These are phyloP conservation scores for Latrodectus hesperus DNA, from an alignment of 2,888 invertebrate species.

Conservation along the genomic window DNA sequence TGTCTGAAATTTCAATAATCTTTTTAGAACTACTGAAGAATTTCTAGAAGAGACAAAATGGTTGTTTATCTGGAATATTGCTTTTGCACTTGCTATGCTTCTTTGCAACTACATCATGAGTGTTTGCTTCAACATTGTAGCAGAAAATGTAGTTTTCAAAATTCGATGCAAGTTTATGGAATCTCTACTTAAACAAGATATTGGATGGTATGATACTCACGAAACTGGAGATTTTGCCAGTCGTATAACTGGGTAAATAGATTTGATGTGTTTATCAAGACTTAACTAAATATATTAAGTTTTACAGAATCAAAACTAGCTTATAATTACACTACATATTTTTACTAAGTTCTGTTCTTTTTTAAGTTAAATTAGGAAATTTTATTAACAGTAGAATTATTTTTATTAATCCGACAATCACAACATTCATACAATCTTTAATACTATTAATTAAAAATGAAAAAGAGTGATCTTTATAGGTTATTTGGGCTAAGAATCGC, in stretches of 20 bases:
- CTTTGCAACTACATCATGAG: conserved; percentile 36
- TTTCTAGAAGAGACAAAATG: not conserved
- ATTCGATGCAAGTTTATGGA: conserved; percentile 76
- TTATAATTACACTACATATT: too few species aligned
- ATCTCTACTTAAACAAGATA: conserved; percentile 75
- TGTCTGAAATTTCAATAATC: not conserved
- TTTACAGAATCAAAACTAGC: too few species aligned
- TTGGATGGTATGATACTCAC: conserved; percentile 76
- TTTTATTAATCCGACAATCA: too few species aligned
- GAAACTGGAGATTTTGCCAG: conserved; percentile 76
- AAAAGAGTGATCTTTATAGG: too few species aligned
- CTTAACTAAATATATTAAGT: too few species aligned
- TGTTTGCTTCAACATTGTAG: conserved; percentile 29
- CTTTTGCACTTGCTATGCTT: conserved; percentile 11
- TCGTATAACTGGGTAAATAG: conserved; percentile 76
- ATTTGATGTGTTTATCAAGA: too few species aligned
- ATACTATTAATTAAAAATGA: too few species aligned
- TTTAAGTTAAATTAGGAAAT: too few species aligned
- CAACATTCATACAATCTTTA: too few species aligned
- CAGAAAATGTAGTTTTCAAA: conserved; percentile 75
- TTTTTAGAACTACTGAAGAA: conserved; percentile 13
- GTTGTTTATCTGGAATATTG: not conserved
- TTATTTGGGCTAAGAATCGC: too few species aligned
- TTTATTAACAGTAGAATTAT: too few species aligned
- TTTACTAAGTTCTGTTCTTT: too few species aligned